Conservation (phyloP, 2,113 vertebrate species). For the Potamarius usumacintae region DNA sequence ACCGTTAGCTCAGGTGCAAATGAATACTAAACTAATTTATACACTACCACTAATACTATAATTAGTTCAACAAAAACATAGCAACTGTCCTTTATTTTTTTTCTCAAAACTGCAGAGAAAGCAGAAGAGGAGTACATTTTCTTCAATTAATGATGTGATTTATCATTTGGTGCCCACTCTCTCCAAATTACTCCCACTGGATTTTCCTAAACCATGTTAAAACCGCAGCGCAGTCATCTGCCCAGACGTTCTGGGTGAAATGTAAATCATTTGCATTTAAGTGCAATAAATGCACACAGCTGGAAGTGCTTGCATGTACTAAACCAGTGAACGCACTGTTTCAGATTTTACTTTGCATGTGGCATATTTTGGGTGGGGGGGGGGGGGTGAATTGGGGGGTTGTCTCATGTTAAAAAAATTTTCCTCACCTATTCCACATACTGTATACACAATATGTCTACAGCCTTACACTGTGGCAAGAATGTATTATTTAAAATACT, state of each 20-base stretch:
- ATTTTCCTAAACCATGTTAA: slow-evolving; percentile 42
- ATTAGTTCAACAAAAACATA: slow-evolving; percentile 12
- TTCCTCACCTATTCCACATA: not conserved
- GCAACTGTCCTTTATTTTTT: slow-evolving; percentile 22
- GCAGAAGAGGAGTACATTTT: slow-evolving; percentile 31
- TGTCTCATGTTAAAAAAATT: not conserved
- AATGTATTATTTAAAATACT: not conserved
- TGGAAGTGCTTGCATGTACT: slow-evolving; percentile 46
- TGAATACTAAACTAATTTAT: slow-evolving; percentile 6
- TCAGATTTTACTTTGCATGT: slow-evolving; percentile 31
- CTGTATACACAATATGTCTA: not conserved
- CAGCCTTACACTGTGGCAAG: not conserved
- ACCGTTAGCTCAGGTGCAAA: slow-evolving; percentile 8
- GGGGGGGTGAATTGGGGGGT: not conserved
- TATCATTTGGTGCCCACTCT: slow-evolving; percentile 53
- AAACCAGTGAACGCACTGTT: slow-evolving; percentile 36
- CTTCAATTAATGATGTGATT: slow-evolving; percentile 58
- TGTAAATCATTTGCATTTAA: slow-evolving; percentile 62
- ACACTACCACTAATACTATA: not conserved
- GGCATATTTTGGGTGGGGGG: slow-evolving; percentile 7
- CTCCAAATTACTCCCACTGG: slow-evolving; percentile 53
- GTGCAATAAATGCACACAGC: slow-evolving; percentile 55
- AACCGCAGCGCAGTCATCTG: slow-evolving; percentile 45
- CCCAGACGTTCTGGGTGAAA: slow-evolving; percentile 50
- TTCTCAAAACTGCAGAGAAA: slow-evolving; percentile 13